Conservation (phyloP, 2,888 invertebrate species). For the Lasioglossum villosulum region DNA sequence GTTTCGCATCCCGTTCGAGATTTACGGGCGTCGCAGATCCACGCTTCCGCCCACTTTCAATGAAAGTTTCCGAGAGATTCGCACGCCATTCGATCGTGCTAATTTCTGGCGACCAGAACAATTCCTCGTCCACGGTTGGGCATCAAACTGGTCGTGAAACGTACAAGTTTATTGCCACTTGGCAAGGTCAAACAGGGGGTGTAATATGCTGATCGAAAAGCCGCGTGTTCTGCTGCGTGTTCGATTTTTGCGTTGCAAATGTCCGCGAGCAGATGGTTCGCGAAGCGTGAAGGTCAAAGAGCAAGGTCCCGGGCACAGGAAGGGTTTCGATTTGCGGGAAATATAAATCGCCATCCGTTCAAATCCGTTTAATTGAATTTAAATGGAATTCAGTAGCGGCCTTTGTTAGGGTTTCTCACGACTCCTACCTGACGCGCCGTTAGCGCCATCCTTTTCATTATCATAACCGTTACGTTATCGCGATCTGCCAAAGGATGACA, state of each 20-base stretch:
- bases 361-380: constrained; percentile 54
- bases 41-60: constrained; percentile 73
- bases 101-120: constrained; percentile 21
- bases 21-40: constrained; percentile 66
- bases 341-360: constrained; percentile 32
- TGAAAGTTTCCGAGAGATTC: constrained; percentile 65
- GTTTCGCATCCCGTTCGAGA: constrained; percentile 72
- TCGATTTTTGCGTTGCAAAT: background rate
- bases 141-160: background rate
- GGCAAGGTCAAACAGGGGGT: background rate
- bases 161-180: background rate
- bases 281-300: constrained; percentile 23
- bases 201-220: background rate
- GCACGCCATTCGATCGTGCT: constrained; percentile 66
- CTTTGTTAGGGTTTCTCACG: constrained; percentile 44
- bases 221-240: background rate
- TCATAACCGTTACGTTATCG: constrained; percentile 55
- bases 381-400: constrained; percentile 43
- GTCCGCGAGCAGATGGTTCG: background rate
- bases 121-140: background rate
- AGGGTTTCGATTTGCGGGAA: constrained; percentile 35
- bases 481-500: constrained; percentile 21
- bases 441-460: constrained; percentile 50
- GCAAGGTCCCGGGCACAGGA: constrained; percentile 23
- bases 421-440: constrained; percentile 24